Conservation (phyloP, 1,140 invertebrate genomes). For the Bombyx mandarina region DNA sequence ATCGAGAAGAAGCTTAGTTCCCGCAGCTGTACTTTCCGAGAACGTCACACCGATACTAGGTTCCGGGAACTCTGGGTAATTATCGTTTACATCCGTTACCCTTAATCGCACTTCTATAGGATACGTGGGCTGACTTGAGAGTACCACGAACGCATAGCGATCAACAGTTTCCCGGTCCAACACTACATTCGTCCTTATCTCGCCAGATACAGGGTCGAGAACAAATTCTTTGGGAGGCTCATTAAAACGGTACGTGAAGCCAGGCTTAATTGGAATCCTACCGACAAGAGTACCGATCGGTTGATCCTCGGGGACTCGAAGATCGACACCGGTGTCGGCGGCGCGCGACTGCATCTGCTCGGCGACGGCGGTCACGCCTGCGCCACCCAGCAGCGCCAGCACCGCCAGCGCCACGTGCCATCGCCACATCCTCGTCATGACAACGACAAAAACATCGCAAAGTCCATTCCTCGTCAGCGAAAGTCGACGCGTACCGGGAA, state of each 20-base stretch:
- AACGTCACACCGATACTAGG: constrained; percentile 87
- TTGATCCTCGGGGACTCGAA: constrained; percentile 87
- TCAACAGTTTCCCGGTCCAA: constrained; percentile 88
- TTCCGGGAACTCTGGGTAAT: constrained; percentile 91
- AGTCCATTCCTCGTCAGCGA: constrained; percentile 41
- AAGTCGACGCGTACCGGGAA: constrained; percentile 37
- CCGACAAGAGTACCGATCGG: constrained; percentile 87
- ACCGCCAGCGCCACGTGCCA: constrained; percentile 64
- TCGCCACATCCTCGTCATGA: constrained; percentile 63
- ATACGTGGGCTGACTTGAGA: constrained; percentile 93
- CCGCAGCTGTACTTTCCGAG: constrained; percentile 90
- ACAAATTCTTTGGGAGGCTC: constrained; percentile 88
- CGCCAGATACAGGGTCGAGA: constrained; percentile 84
- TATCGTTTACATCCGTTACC: constrained; percentile 91
- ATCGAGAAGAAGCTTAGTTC: constrained; percentile 88
- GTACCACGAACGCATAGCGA: constrained; percentile 89
- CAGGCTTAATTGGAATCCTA: constrained; percentile 86
- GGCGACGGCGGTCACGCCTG: constrained; percentile 48
- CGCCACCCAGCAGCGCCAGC: constrained; percentile 54
- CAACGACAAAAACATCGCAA: constrained; percentile 49
- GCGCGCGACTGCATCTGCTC: constrained; percentile 87
- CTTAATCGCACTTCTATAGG: constrained; percentile 91
- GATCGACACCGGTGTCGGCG: constrained; percentile 87
- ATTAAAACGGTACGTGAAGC: constrained; percentile 93
- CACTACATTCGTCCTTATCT: constrained; percentile 84